Base-by-base conservation (phyloP, 2,113 vertebrate genomes). In the Eudorcas thomsonii region DNA sequence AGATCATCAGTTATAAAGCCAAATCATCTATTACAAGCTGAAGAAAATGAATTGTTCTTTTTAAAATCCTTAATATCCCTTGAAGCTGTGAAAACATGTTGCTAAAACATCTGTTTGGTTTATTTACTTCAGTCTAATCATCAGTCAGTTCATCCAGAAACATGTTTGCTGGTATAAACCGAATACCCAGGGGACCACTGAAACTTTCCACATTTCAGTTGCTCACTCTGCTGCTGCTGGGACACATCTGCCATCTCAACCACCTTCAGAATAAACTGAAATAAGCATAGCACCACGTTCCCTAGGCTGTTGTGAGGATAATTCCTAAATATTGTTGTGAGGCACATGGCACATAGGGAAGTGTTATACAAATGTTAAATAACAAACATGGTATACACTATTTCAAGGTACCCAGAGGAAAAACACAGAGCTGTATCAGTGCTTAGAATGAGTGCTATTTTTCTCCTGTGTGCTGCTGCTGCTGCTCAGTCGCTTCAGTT, bases 101-200 rank as follows among this genome's bases (percentile, higher is more conserved):
- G 67, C 25, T 94, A 74, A 96, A 98, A 95, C 96, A 98, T 97
- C 97, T 95, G 95, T 54, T 96, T 78, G 12, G n/a, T 95, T 97
- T 96, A 92, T 96, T 98, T 95, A 89, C 88, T 92, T 96, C 74
- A 85, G 84, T 59, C 28, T 39, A 94, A 93, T 83, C 85, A 55
- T 88, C 13, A 92, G 80, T 88, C 80, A 60, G 59, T 88, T 96
- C n/a, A 96, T 30, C 30, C 88, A 90, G 91, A 89, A 96, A 85
- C 33, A 83, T 45, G 36, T 74, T 95, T 91, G 52, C 85, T 62
- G 84, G 30, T 87, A 57, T 85, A 90, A 81, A 88, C 62, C 33
- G 74, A 84, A 87, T 62, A 52, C 30, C 67, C 23, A 43, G 87
- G 45, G 50, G 78, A 82, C 80, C 4, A 0, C 4, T 52, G 83